These are phyloP conservation scores for Adelges cooleyi DNA, from an alignment of 1,140 invertebrate genomes.

Conservation along the genomic window DNA sequence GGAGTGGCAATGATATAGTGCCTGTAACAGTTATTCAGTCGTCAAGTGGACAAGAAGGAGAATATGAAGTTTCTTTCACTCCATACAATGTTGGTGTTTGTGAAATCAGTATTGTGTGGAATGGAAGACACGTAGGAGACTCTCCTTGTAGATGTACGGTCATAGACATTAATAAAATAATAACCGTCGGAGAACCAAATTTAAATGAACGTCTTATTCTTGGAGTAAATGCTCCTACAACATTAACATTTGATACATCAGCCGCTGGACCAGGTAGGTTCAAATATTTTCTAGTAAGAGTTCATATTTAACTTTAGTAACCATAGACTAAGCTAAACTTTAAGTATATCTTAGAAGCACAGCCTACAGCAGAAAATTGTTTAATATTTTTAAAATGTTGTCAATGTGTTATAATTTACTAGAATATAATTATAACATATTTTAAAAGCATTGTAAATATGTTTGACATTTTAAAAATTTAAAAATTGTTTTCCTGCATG, in stretches of 20 bases:
- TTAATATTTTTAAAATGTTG: neutral
- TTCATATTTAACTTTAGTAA: too few species aligned
- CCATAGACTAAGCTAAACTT: too few species aligned
- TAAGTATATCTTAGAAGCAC: too few species aligned
- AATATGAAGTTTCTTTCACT: constrained; percentile 53
- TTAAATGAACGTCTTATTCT: constrained; percentile 30
- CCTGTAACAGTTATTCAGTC: constrained; percentile 41
- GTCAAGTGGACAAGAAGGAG: constrained; percentile 37
- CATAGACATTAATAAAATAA: constrained; percentile 33
- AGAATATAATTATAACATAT: too few species aligned
- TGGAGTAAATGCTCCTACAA: constrained; percentile 44
- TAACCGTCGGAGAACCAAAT: constrained; percentile 31
- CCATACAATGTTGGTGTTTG: constrained; percentile 62
- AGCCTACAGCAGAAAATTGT: too few species aligned
- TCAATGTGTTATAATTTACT: too few species aligned
- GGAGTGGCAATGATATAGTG: constrained; percentile 48
- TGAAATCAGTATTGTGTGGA: constrained; percentile 58
- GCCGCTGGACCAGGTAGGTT: constrained; percentile 58
- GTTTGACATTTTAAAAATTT: too few species aligned
- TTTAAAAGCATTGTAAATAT: too few species aligned
- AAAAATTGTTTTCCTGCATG: too few species aligned
- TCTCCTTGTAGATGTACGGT: constrained; percentile 35
- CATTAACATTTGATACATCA: constrained; percentile 60
- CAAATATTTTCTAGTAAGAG: neutral
- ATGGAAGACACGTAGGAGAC: constrained; percentile 41